These are phyloP conservation scores for Neodiprion pinetum DNA, from an alignment of 1,140 invertebrate genomes.

Conservation along the genomic window DNA sequence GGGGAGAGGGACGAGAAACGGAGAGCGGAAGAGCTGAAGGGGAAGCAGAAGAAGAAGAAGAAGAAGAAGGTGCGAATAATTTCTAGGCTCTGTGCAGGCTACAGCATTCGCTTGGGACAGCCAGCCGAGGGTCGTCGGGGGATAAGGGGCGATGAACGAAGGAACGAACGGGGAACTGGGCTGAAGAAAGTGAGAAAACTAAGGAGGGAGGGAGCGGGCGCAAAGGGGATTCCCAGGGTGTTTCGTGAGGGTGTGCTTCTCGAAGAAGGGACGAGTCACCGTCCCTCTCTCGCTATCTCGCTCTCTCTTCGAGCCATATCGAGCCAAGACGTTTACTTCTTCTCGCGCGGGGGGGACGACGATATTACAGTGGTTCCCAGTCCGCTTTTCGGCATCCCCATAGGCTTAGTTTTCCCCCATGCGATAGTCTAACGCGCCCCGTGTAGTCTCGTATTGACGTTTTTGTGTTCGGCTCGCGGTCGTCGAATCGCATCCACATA, in stretches of 20 bases:
- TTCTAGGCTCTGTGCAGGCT: conserved; percentile 28
- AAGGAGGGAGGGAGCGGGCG: not conserved
- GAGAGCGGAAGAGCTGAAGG: conserved; percentile 6
- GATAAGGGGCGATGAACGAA: not conserved
- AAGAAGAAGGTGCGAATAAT: conserved; percentile 50
- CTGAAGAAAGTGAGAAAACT: no score
- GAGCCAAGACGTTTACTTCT: conserved; percentile 48
- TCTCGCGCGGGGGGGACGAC: conserved; percentile 27
- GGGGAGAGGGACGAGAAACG: conserved; percentile 29
- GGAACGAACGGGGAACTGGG: no score
- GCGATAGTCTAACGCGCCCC: not conserved
- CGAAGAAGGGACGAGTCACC: not conserved
- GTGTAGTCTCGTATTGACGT: no score
- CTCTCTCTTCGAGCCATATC: conserved; percentile 26
- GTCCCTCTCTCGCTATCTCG: no score
- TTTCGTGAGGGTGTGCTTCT: not conserved
- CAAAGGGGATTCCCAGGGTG: not conserved
- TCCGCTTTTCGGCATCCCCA: conserved; percentile 21
- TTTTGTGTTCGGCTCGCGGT: no score
- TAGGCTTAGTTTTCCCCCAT: conserved; percentile 36
- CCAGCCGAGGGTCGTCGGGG: not conserved
- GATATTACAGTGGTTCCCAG: conserved; percentile 39
- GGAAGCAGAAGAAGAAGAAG: not conserved
- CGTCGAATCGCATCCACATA: no score
- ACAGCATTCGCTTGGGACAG: not conserved